Percentiles rank a stretch among this genome's conserved stretches.
Conservation (phyloP, 1,140 invertebrate genomes). For the Globodera ellingtonae region DNA sequence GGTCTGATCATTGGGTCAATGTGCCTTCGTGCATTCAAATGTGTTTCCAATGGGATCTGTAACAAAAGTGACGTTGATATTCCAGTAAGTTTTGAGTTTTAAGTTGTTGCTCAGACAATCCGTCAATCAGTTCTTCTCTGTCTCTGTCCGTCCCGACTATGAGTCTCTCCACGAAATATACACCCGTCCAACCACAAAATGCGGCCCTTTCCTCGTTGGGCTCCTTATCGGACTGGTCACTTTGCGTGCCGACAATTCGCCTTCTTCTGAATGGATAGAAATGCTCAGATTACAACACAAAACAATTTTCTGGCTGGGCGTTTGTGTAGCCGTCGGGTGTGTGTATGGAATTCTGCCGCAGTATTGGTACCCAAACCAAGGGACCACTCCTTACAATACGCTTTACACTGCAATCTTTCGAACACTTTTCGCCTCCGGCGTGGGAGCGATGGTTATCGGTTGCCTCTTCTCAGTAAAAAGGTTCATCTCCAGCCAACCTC, state of each 20-base stretch:
- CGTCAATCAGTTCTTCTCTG: slow-evolving; percentile 37
- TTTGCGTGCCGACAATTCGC: slow-evolving; percentile 18
- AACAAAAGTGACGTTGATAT: slow-evolving; percentile 64
- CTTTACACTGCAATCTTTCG: slow-evolving; percentile 62
- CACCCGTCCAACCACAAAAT: slow-evolving; percentile 58
- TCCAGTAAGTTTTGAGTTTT: slow-evolving; percentile 41
- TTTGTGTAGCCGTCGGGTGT: slow-evolving; percentile 35
- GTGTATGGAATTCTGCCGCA: slow-evolving; percentile 63
- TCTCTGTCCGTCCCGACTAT: slow-evolving; percentile 50
- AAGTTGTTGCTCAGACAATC: background rate
- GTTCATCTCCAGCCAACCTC: no score
- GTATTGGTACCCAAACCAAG: slow-evolving; percentile 62
- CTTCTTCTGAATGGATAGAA: background rate
- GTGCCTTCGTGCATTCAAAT: slow-evolving; percentile 53
- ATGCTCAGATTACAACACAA: background rate
- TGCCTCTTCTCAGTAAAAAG: slow-evolving; percentile 33
- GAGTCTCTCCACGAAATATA: slow-evolving; percentile 62
- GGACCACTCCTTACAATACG: slow-evolving; percentile 61
- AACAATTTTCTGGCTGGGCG: slow-evolving; percentile 26
- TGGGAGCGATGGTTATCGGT: slow-evolving; percentile 49
- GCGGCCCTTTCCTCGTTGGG: slow-evolving; percentile 62
- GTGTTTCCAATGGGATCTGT: slow-evolving; percentile 57
- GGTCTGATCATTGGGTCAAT: slow-evolving; percentile 42
- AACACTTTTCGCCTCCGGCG: slow-evolving; percentile 55
- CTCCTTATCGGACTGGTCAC: slow-evolving; percentile 53